Evolutionary conservation across 2,797 vertebrate species (phyloP).

Genomic region (Poeciliopsis presidionis): DNA sequence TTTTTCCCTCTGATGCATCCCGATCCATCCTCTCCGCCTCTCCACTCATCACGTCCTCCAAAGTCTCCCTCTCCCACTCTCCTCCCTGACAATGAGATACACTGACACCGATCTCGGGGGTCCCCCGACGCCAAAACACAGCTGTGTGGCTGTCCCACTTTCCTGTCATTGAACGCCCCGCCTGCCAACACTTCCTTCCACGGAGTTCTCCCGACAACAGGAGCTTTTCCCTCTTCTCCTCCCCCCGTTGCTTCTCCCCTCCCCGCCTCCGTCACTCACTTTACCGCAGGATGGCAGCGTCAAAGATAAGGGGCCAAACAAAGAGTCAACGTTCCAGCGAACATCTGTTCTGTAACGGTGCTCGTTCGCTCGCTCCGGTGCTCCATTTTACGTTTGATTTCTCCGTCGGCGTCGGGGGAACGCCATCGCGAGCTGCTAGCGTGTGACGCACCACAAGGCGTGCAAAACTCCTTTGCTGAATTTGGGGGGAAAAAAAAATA

Average conservation of each 20-base stretch:
- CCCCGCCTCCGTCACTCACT: conserved; percentile 64
- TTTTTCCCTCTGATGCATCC: conserved; percentile 22
- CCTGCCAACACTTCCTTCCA: conserved; percentile 66
- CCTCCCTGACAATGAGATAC: conserved; percentile 79
- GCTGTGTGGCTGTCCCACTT: conserved; percentile 85
- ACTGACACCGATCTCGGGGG: conserved; percentile 79
- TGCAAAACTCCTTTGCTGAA: conserved; percentile 70
- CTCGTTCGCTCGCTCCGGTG: conserved; percentile 63
- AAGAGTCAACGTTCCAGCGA: conserved; percentile 73
- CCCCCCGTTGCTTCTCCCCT: conserved; percentile 26
- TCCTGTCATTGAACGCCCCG: conserved; percentile 66
- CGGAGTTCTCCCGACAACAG: conserved; percentile 64
- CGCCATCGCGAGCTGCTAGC: conserved; percentile 60
- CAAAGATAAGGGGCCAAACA: conserved; percentile 76
- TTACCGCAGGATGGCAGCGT: conserved; percentile 66
- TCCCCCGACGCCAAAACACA: conserved; percentile 79
- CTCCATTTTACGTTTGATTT: conserved; percentile 79
- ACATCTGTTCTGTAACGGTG: conserved; percentile 77
- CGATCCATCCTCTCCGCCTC: conserved; percentile 28
- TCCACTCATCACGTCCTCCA: conserved; percentile 49
- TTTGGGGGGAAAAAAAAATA: conserved; percentile 64
- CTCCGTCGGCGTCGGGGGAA: conserved; percentile 72
- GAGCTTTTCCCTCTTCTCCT: conserved; percentile 46
- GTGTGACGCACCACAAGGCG: conserved; percentile 70
- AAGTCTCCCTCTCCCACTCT: conserved; percentile 57